Evolutionary conservation across 2,113 vertebrate species (phyloP), one percentile per base, ranked within the genome.

Genomic region (Arothron firmamentum): DNA sequence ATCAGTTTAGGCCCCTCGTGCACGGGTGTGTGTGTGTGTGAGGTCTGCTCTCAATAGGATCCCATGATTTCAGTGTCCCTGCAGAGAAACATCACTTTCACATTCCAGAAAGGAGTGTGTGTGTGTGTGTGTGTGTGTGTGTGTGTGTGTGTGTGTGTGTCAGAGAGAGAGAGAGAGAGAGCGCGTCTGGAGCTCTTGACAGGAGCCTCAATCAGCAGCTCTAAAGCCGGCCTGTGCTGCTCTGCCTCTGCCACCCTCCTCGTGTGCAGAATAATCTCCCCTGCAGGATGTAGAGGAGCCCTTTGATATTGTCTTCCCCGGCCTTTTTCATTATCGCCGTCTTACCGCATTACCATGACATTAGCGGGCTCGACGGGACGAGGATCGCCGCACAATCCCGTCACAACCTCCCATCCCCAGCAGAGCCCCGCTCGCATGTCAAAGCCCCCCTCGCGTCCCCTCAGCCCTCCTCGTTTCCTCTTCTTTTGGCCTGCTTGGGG

Each of bases 321-420:
- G 94, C 94, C 94, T 96, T 96, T 96, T 96, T 96, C 95, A 96
- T 96, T 96, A 96, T 93, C 94, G 88, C 90, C 82, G 93, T 93
- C 94, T 96, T 95, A 96, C 91, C 83, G 91, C 90, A 96, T 95
- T 95, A 95, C 92, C 92, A 91, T 92, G 92, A 96, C 94, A 95
- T 87, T 89, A 89, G 83, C 80, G 81, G 85, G 84, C 93, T 94
- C 93, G 92, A 94, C 94, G 90, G 93, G 90, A 92, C 90, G 91
- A 93, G 94, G 94, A 94, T 92, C 94, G 92, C 92, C 88, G 91
- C 94, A 92, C 89, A 93, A 93, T 93, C 93, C 92, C 90, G 92
- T 93, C 92, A 90, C 93, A 94, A 93, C 93, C 93, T 93, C 93
- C 81, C 79, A 73, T 89, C 85, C 84, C 72, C 60, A 77, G 79